Evolutionary conservation across 2,797 vertebrate genomes (phyloP), one percentile per base, ranked within the genome.

Genomic region (Halcyon badia): DNA sequence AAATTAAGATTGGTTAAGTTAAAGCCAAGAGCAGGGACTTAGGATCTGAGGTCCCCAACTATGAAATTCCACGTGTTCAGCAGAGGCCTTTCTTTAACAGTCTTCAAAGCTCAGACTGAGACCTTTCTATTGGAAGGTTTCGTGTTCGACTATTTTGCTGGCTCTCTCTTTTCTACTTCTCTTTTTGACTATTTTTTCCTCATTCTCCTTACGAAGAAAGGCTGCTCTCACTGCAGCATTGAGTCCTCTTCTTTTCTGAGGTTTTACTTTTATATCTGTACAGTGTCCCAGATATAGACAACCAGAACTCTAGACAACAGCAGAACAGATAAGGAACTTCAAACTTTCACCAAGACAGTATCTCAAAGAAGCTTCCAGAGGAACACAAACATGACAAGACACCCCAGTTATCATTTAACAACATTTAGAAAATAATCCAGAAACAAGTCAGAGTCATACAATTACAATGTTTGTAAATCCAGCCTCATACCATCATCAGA

Each of bases 321-420:
- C 77, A 94, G 64, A 91, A 79, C 18, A 92, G 41, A 79, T 41
- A 91, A 87, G 60, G 31, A 94, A 61, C 46, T 76, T 83, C 51
- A 87, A 69, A 39, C 33, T 91, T 86, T 37, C 46, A 37, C 44
- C 51, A 56, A 83, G 46, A 78, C 92, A 48, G 30, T 24, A 66
- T 58, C 71, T 72, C 51, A 35, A 39, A 78, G 70, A 82, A 84
- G 22, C 26, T 81, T 83, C 44, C 56, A 92, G 44, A 39, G 89
- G 70, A 89, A 87, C 39, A 86, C 22, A 76, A 31, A 42, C 6
- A 6, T 21, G 10, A 10, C 25, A 62, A 65, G 61, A 86, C 24
- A 60, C 7, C 17, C 37, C 62, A 79, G 20, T 52, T 78, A 92
- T 48, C 33, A 57, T 86, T 81, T 75, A 91, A 71, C 18, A 66